Evolutionary conservation across 30 jellyfish, hydroid and myxozoan species (phyloP), one percentile per base, ranked within the genome.

Genomic region (Aurelia aurita): DNA sequence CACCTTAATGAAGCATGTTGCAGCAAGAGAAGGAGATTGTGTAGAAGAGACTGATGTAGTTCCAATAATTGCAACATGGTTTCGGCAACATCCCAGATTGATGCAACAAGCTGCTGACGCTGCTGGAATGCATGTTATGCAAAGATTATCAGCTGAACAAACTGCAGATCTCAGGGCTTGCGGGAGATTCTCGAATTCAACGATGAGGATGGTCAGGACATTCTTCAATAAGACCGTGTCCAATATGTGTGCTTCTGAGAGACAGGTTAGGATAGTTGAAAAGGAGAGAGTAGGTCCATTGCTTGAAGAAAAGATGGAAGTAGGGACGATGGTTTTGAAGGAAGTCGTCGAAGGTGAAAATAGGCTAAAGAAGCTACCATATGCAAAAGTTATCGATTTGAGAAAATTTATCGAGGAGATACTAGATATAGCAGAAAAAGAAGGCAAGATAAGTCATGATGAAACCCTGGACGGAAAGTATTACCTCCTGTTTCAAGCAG

Each of bases 21-120:
- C 64, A 53, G 64, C 20, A 53, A 53, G 6, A 53, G 64, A 53
- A 53, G 64, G 64, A 53, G 64, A 53, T 8, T 53, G 2, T 32
- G 44, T 32, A 32, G 44, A 32, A 32, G 44, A 32, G 44, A 32
- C 44, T 32, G 44, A 32, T 5, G 44, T 32, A 2, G 44, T 32
- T 5, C 44, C 44, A 2, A 1, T 53, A 14, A 53, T 53, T 53
- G 9, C 64, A 53, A 53, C 64, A 8, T 53, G 64, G 64, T 53
- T 53, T 53, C 20, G 64, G 25, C 64, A 53, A 53, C 25, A 53
- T 53, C 64, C 64, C 64, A 53, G 64, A 8, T 16, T 53, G 64
- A 53, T 53, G 25, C 64, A 53, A 8, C 20, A 53, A 53, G 23
- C 64, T 20, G 64, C 64, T 53, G 64, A 53, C 9, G 64, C 25